Percentiles rank a stretch among this genome's conserved stretches.
phyloP scores from a whole-genome alignment of 2,797 vertebrate species.

The Carduelis carduelis region DNA sequence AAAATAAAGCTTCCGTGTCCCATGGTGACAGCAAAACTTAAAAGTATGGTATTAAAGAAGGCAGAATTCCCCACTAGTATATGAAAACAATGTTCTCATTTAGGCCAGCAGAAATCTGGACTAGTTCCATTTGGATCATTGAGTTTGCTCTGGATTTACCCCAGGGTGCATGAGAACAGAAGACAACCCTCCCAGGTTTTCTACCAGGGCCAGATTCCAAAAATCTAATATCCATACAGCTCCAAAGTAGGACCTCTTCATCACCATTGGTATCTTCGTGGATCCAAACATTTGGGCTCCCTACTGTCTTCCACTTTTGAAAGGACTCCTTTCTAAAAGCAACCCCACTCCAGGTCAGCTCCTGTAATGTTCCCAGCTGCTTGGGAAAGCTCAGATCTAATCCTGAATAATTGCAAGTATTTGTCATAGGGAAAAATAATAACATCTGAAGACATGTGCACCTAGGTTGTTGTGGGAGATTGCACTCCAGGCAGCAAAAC shows the following conservation, averaged over 20 bases:
- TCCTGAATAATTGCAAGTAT: background rate
- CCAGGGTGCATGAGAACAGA: background rate
- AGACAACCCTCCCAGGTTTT: background rate
- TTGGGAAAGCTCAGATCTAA: background rate
- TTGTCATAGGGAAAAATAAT: background rate
- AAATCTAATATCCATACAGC: background rate
- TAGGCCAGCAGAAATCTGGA: conserved; percentile 26
- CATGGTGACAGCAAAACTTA: conserved; percentile 36
- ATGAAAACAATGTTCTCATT: conserved; percentile 20
- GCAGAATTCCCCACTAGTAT: background rate
- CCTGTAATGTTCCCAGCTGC: background rate
- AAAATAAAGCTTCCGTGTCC: conserved; percentile 18
- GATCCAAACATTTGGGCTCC: background rate
- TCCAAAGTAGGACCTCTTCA: background rate
- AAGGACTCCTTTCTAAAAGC: background rate
- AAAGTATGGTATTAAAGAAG: background rate
- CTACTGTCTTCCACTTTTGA: background rate
- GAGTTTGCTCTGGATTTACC: conserved; percentile 27
- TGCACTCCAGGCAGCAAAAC: background rate
- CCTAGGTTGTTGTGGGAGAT: background rate
- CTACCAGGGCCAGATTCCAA: background rate
- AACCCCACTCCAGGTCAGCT: background rate
- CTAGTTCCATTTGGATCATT: background rate
- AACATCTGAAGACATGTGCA: background rate
- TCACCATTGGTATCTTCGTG: background rate